Evolutionary conservation across 2,888 invertebrate genomes (phyloP).

Genomic region (Eilema depressum): DNA sequence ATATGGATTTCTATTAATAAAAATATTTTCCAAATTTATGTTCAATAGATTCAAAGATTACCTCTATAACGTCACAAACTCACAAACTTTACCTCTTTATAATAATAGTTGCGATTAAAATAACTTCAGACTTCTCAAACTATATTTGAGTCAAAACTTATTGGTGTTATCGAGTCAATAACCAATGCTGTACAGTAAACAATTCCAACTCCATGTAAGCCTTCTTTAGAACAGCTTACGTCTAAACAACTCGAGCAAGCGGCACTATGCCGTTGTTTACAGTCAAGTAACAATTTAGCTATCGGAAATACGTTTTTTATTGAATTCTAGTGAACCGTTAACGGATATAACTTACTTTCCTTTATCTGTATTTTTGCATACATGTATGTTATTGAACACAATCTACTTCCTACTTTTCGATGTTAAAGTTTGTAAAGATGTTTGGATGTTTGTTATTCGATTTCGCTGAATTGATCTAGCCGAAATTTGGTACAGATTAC

Average conservation of each 20-base stretch:
- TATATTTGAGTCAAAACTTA: too few relatives aligned
- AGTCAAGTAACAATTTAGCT: constrained; percentile 27
- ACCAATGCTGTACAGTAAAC: neutral
- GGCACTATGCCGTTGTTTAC: constrained; percentile 30
- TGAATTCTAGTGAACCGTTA: constrained; percentile 27
- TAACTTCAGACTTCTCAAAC: too few relatives aligned
- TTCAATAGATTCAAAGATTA: too few relatives aligned
- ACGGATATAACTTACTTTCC: neutral
- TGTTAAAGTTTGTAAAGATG: neutral
- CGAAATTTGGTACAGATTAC: too few relatives aligned
- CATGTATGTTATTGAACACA: neutral
- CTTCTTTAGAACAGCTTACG: constrained; percentile 25
- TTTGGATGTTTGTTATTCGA: too few relatives aligned
- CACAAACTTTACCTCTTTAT: too few relatives aligned
- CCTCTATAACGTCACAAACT: too few relatives aligned
- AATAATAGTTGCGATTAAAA: too few relatives aligned
- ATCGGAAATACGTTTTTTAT: constrained; percentile 37
- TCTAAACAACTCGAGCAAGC: constrained; percentile 20
- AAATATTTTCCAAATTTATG: too few relatives aligned
- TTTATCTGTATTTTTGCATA: neutral
- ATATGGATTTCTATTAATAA: too few relatives aligned
- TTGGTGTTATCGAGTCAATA: neutral
- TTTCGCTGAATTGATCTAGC: too few relatives aligned
- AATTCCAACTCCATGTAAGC: constrained; percentile 16
- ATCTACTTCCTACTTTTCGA: too few relatives aligned